Evolutionary conservation across 1,140 invertebrate species (phyloP).

Genomic region (Halesus radiatus): DNA sequence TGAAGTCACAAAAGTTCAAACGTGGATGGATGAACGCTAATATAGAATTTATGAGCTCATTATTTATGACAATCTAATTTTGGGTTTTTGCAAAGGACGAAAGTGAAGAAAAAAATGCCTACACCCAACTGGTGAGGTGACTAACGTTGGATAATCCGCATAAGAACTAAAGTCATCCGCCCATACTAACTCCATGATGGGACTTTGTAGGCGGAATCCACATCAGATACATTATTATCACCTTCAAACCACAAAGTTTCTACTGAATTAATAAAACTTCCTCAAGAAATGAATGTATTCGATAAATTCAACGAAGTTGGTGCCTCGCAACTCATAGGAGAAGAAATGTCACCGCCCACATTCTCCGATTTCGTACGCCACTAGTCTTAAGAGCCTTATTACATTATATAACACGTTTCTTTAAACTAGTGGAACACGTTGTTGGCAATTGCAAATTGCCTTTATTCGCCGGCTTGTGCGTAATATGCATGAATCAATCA

Average conservation of each 20-base stretch:
- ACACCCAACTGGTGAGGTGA: slow-evolving; percentile 40
- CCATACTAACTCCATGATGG: slow-evolving; percentile 30
- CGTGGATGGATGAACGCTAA: not conserved
- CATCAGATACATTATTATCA: not conserved
- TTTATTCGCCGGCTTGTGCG: not conserved
- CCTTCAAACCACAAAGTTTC: not conserved
- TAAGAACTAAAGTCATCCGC: slow-evolving; percentile 41
- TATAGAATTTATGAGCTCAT: slow-evolving; percentile 30
- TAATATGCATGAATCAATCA: not conserved
- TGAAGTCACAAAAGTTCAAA: not conserved
- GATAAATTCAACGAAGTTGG: not conserved
- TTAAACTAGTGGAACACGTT: not conserved
- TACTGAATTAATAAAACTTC: too few relatives aligned
- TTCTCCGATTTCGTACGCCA: slow-evolving; percentile 16
- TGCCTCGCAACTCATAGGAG: not conserved
- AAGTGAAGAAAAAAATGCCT: slow-evolving; percentile 36
- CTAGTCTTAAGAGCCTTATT: not conserved
- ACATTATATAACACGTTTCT: too few relatives aligned
- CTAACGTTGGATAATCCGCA: slow-evolving; percentile 42
- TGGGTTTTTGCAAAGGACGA: slow-evolving; percentile 44
- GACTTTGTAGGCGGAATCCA: slow-evolving; percentile 17
- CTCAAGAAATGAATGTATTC: too few relatives aligned
- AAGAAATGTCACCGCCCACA: slow-evolving; percentile 26
- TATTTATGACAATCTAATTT: slow-evolving; percentile 31
- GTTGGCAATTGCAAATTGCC: not conserved